These are phyloP conservation scores for Cosmia pyralina DNA, from an alignment of 2,888 invertebrate genomes.

Conservation along the genomic window DNA sequence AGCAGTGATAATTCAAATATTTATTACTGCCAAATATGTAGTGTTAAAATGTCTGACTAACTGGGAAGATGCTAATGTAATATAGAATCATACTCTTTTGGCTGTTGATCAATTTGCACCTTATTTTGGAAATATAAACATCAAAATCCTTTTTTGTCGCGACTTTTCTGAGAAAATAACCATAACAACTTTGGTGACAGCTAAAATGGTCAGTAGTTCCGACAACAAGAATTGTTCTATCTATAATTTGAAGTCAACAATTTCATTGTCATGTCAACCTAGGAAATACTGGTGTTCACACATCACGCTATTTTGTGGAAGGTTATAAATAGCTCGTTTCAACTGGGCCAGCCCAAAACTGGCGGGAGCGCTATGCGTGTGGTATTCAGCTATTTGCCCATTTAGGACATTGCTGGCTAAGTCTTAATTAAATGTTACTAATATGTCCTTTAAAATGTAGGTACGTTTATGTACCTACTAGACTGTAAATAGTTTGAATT, in stretches of 20 bases:
- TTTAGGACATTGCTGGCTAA: slow-evolving; percentile 34
- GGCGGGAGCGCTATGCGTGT: slow-evolving; percentile 60
- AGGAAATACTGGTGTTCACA: slow-evolving; percentile 36
- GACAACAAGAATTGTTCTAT: background rate
- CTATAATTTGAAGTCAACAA: background rate
- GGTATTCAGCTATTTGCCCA: slow-evolving; percentile 52
- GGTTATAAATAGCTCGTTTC: slow-evolving; percentile 47
- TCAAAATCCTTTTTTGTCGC: slow-evolving; percentile 4
- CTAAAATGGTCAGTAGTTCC: background rate
- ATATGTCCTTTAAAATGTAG: slow-evolving; percentile 21
- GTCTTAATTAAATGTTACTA: slow-evolving; percentile 43
- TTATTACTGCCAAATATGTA: slow-evolving; percentile 5
- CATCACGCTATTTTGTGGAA: slow-evolving; percentile 43
- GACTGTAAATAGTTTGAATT: background rate
- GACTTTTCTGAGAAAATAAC: background rate
- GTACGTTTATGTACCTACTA: slow-evolving; percentile 11
- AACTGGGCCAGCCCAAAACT: slow-evolving; percentile 64
- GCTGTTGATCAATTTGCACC: slow-evolving; percentile 21
- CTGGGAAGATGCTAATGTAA: slow-evolving; percentile 27
- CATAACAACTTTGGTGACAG: background rate
- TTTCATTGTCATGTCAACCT: slow-evolving; percentile 26
- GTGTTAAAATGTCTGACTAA: slow-evolving; percentile 33
- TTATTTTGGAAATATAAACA: background rate
- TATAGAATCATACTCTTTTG: slow-evolving; percentile 16
- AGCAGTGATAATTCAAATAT: background rate